Evolutionary conservation across 2,888 invertebrate genomes (phyloP).

Genomic region (Andrena bucephala): DNA sequence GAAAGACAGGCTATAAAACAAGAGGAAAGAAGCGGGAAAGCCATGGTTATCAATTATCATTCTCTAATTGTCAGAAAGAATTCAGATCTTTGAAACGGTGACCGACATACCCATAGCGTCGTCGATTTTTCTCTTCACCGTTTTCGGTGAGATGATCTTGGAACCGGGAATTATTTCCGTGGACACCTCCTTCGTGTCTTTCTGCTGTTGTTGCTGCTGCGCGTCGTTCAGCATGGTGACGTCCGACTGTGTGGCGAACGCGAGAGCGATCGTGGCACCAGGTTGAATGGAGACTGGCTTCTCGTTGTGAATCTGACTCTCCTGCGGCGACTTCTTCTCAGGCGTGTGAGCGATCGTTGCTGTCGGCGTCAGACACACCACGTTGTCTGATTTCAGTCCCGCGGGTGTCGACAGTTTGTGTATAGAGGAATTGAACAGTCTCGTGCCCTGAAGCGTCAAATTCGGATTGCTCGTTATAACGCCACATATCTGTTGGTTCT

Average conservation of each 20-base stretch:
- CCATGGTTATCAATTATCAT: too few species aligned
- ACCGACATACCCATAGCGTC: slow-evolving; percentile 70
- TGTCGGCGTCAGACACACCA: slow-evolving; percentile 77
- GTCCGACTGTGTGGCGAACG: slow-evolving; percentile 77
- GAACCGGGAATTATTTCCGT: slow-evolving; percentile 74
- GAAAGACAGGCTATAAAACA: too few species aligned
- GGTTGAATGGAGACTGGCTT: slow-evolving; percentile 76
- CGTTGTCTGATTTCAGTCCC: slow-evolving; percentile 76
- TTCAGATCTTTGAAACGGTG: slow-evolving; percentile 61
- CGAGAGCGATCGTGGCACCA: slow-evolving; percentile 79
- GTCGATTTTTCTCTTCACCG: slow-evolving; percentile 81
- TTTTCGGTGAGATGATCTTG: slow-evolving; percentile 79
- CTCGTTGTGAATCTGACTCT: slow-evolving; percentile 68
- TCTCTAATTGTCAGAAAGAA: too few species aligned
- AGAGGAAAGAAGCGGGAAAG: too few species aligned
- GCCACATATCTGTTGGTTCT: slow-evolving; percentile 81
- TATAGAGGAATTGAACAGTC: slow-evolving; percentile 81
- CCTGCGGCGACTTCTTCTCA: slow-evolving; percentile 74
- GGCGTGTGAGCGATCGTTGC: slow-evolving; percentile 64
- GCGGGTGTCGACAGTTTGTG: slow-evolving; percentile 75
- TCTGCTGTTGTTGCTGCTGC: slow-evolving; percentile 67
- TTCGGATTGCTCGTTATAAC: slow-evolving; percentile 83
- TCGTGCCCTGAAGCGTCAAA: slow-evolving; percentile 77
- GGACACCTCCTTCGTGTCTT: slow-evolving; percentile 75
- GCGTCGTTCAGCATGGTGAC: slow-evolving; percentile 72